Evolutionary conservation across 2,888 invertebrate species (phyloP), one percentile per base, ranked within the genome.

Genomic region (Plutella xylostella): DNA sequence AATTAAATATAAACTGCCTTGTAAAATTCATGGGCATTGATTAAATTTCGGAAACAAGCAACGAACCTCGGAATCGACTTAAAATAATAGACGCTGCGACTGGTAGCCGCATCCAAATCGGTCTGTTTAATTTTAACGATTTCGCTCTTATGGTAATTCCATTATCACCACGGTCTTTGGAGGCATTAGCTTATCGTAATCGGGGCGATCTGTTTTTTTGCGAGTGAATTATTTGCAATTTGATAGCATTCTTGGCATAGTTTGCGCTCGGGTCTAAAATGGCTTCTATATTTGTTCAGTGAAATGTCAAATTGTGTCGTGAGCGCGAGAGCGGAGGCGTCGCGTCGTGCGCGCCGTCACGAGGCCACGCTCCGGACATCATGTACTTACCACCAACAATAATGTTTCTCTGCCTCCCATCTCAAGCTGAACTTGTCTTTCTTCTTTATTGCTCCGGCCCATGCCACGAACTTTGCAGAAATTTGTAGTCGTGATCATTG

Each of bases 251-350:
- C 68, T 61, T 67, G 48, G 58, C 63, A 57, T 68, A 56, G 63
- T 60, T 64, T 51, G 50, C 52, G 57, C 61, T 61, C 57, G 68
- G 72, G 68, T 65, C 63, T 59, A 77, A 80, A 73, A 74, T 77
- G 72, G 70, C 75, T 76, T 78, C 69, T 74, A 76, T 77, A 72
- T 76, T 74, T 76, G 77, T 67, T 74, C 69, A 72, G 68, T 71
- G 77, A 78, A 82, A 79, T 75, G 78, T 78, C 79, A 82, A 71
- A 82, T 75, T 72, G 60, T 74, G 72, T 78, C 76, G 77, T 78
- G 77, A 75, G 77, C 79, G 76, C 63, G 60, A 65, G 65, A 58
- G 60, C 55, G 57, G 61, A 58, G 60, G 61, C 48, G 37, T 45
- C 48, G 45, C 47, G 65, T 67, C 19, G n/a, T n/a, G n/a, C n/a